Percentiles rank a stretch among this genome's conserved stretches.
phyloP scores from a whole-genome alignment of 2,113 vertebrate genomes.

The Nycticorax nycticorax region DNA sequence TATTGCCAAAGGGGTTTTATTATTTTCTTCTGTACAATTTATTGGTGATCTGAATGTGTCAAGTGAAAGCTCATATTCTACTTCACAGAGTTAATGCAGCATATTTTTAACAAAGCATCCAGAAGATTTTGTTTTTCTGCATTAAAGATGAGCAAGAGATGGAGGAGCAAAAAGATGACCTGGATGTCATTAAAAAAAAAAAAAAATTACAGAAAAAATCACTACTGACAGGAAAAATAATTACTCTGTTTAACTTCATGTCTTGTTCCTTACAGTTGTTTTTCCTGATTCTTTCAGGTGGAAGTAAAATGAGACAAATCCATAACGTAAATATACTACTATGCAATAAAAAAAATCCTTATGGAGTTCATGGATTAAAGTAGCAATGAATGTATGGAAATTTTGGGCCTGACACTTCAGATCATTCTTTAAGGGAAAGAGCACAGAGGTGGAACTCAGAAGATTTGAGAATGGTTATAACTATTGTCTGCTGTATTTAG shows the following conservation, averaged over 20 bases:
- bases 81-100: not conserved
- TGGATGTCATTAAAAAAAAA: not conserved
- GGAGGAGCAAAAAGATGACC: not conserved
- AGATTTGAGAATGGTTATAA: not conserved
- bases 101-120: not conserved
- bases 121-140: not conserved
- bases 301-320: not conserved
- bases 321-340: not conserved
- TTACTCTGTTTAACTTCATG: not conserved
- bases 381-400: not conserved
- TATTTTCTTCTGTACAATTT: conserved; percentile 37
- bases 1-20: conserved; percentile 6
- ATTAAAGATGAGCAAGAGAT: not conserved
- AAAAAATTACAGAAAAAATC: not conserved
- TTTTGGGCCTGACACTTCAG: not conserved
- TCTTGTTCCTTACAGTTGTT: not conserved
- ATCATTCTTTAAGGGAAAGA: not conserved
- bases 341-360: not conserved
- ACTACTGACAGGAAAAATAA: not conserved
- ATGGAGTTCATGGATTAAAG: not conserved
- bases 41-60: not conserved
- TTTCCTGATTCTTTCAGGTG: not conserved
- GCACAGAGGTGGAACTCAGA: not conserved
- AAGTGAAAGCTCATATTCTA: not conserved
- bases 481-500: not conserved